A percentile compares a stretch with the other conserved stretches of the same genome.
These are phyloP conservation scores for Dermolepida albohirtum DNA, from an alignment of 2,888 invertebrate genomes.

Conservation along the genomic window DNA sequence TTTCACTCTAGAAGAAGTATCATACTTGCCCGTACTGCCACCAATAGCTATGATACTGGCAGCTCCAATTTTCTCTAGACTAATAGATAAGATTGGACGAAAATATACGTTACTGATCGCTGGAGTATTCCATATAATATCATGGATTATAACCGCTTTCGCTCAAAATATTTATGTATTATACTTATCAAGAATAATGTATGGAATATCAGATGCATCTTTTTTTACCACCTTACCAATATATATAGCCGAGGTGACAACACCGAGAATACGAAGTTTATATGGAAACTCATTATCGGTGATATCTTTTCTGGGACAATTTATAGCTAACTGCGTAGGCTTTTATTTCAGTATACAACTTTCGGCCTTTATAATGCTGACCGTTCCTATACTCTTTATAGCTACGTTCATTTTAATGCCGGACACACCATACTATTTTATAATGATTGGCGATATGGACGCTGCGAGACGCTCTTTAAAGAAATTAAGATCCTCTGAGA, in stretches of 20 bases:
- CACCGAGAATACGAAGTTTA: constrained; percentile 55
- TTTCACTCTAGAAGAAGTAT: constrained; percentile 57
- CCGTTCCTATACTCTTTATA: constrained; percentile 70
- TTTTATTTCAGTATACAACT: constrained; percentile 68
- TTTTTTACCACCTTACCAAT: constrained; percentile 54
- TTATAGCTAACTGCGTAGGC: constrained; percentile 67
- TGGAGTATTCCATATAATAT: constrained; percentile 53
- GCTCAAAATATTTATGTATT: constrained; percentile 54
- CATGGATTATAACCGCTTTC: constrained; percentile 52
- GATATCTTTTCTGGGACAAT: constrained; percentile 53
- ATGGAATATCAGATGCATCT: constrained; percentile 55
- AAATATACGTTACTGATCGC: constrained; percentile 54
- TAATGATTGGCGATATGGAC: constrained; percentile 52
- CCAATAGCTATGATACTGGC: constrained; percentile 53
- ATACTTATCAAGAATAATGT: constrained; percentile 54
- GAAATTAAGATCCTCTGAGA: constrained; percentile 51
- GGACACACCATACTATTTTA: constrained; percentile 58
- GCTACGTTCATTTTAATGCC: constrained; percentile 64
- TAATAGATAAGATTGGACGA: constrained; percentile 55
- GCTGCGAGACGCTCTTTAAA: constrained; percentile 53
- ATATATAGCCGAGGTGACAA: constrained; percentile 57
- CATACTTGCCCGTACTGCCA: constrained; percentile 57
- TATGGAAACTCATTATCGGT: constrained; percentile 57
- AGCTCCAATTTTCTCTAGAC: constrained; percentile 50
- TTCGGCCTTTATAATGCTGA: constrained; percentile 69